phyloP scores from a whole-genome alignment of 92 coral and sea anemone species.

The Epizoanthus illoricatus region DNA sequence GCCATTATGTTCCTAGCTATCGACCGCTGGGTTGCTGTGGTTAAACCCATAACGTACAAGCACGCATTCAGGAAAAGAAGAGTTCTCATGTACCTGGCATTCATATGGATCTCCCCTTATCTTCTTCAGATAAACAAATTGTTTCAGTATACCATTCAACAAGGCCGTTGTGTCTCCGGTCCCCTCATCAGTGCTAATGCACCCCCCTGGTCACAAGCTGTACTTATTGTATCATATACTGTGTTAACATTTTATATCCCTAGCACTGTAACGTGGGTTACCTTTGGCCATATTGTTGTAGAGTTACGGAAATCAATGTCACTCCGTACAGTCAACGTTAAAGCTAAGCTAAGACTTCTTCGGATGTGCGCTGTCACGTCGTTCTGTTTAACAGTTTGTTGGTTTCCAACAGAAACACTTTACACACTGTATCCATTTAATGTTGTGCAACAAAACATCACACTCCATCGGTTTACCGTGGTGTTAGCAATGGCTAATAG shows the following conservation, averaged over 20 bases:
- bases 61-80: background rate
- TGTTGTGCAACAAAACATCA: constrained; percentile 23
- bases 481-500: constrained; percentile 58
- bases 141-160: background rate
- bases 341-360: constrained; percentile 52
- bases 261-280: constrained; percentile 53
- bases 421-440: constrained; percentile 50
- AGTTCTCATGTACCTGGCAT: background rate
- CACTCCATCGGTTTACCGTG: constrained; percentile 48
- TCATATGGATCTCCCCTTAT: constrained; percentile 2
- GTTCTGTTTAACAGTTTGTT: constrained; percentile 56
- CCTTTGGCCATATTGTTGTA: constrained; percentile 54
- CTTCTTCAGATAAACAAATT: constrained; percentile 12
- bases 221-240: constrained; percentile 49
- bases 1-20: constrained; percentile 17
- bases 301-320: constrained; percentile 32
- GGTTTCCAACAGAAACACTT: constrained; percentile 67
- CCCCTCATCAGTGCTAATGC: constrained; percentile 3
- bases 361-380: constrained; percentile 75
- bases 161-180: constrained; percentile 2
- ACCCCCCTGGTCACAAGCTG: constrained; percentile 15
- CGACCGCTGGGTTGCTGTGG: constrained; percentile 26
- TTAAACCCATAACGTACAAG: background rate
- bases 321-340: constrained; percentile 17
- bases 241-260: constrained; percentile 58